Conservation (phyloP, 2,113 vertebrate genomes). For the Heterocephalus glaber region DNA sequence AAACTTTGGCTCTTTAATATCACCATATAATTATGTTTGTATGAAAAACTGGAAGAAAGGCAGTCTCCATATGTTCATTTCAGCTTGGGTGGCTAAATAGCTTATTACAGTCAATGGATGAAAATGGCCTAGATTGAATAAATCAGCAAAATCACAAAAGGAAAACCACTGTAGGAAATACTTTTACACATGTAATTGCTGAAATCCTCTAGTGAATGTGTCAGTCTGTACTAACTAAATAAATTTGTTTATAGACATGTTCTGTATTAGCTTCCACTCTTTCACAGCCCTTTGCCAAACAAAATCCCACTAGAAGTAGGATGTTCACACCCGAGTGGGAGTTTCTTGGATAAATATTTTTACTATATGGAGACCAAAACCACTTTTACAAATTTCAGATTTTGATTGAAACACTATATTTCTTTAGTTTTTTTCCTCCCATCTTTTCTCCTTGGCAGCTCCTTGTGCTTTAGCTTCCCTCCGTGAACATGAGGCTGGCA, state of each 20-base stretch:
- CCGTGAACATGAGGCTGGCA: slow-evolving; percentile 4
- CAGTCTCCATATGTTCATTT: slow-evolving; percentile 76
- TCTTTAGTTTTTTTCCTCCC: slow-evolving; percentile 79
- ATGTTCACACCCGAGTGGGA: slow-evolving; percentile 89
- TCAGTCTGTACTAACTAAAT: slow-evolving; percentile 89
- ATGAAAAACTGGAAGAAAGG: slow-evolving; percentile 81
- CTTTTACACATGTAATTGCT: slow-evolving; percentile 86
- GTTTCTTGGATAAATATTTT: slow-evolving; percentile 91
- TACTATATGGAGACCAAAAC: slow-evolving; percentile 89
- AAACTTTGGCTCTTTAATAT: slow-evolving; percentile 81
- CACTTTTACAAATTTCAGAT: slow-evolving; percentile 89
- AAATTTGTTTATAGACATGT: slow-evolving; percentile 90
- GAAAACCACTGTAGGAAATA: slow-evolving; percentile 89
- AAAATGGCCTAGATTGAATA: slow-evolving; percentile 86
- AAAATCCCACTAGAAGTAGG: slow-evolving; percentile 89
- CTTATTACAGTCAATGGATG: slow-evolving; percentile 80
- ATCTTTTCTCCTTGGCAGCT: slow-evolving; percentile 84
- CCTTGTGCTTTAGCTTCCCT: slow-evolving; percentile 79
- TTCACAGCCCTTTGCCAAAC: slow-evolving; percentile 87
- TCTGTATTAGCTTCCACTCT: slow-evolving; percentile 88
- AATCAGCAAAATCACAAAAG: slow-evolving; percentile 90
- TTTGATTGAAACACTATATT: slow-evolving; percentile 89
- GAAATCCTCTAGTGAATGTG: slow-evolving; percentile 86
- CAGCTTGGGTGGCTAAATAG: slow-evolving; percentile 82
- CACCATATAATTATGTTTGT: slow-evolving; percentile 82